A percentile compares a stretch with the other conserved stretches of the same genome.
Conservation (phyloP, 2,888 invertebrate species). For the Hipparchia sbordonii region DNA sequence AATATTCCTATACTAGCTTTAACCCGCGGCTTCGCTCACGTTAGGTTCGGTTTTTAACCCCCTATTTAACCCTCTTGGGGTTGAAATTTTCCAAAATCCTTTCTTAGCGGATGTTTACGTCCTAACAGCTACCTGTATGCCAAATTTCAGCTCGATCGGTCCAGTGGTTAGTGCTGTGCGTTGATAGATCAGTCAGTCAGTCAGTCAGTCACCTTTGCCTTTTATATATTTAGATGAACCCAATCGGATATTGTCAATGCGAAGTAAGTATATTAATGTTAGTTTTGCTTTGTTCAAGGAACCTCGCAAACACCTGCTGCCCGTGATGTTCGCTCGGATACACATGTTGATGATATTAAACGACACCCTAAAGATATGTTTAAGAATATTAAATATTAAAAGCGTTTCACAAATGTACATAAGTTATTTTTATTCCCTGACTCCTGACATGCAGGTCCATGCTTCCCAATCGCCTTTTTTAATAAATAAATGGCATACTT, state of each 20-base stretch:
- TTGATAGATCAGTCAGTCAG: no score
- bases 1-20: no score
- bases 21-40: no score
- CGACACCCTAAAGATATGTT: constrained; percentile 84
- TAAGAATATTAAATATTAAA: constrained; percentile 85
- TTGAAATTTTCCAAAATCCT: no score
- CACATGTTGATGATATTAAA: constrained; percentile 86
- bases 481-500: constrained; percentile 24
- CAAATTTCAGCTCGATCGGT: no score
- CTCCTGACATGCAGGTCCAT: background rate
- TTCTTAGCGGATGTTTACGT: no score
- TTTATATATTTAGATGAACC: no score
- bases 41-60: no score
- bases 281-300: constrained; percentile 79
- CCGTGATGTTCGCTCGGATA: constrained; percentile 86
- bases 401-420: constrained; percentile 86
- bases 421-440: constrained; percentile 45
- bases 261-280: background rate
- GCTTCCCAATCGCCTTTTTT: background rate
- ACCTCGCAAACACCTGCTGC: constrained; percentile 85
- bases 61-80: no score
- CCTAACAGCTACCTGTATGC: no score
- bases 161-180: no score
- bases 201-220: no score
- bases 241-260: constrained; percentile 2